Evolutionary conservation across 1,140 invertebrate species (phyloP).

Genomic region (Drosophila yakuba): DNA sequence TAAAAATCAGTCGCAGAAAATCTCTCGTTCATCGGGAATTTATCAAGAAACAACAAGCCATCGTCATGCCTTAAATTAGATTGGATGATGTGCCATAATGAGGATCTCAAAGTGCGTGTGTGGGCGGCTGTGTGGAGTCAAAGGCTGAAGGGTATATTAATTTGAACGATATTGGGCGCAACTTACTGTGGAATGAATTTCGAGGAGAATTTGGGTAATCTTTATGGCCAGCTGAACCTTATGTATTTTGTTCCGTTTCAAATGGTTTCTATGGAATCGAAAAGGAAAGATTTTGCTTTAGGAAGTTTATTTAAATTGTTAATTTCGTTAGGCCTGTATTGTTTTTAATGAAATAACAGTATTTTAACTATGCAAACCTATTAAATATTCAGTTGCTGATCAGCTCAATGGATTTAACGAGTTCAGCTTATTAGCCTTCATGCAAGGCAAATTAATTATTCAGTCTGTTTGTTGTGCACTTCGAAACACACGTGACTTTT

Average conservation of each 20-base stretch:
- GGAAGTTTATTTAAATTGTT: not conserved
- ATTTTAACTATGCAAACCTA: slow-evolving; percentile 5
- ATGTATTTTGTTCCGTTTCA: not conserved
- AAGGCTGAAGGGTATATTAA: slow-evolving; percentile 24
- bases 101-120: slow-evolving; percentile 30
- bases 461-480: not conserved
- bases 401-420: slow-evolving; percentile 6
- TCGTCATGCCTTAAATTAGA: slow-evolving; percentile 65
- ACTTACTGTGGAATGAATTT: not conserved
- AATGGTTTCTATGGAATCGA: no score
- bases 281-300: not conserved
- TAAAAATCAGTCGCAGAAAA: slow-evolving; percentile 76
- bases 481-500: not conserved
- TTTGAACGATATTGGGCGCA: slow-evolving; percentile 6
- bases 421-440: not conserved
- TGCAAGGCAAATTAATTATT: not conserved
- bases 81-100: slow-evolving; percentile 81
- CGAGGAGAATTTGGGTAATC: not conserved
- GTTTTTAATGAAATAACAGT: not conserved
- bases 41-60: slow-evolving; percentile 60
- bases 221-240: not conserved
- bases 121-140: not conserved
- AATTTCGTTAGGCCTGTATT: not conserved
- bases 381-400: slow-evolving; percentile 8
- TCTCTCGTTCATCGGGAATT: slow-evolving; percentile 55